Conservation (phyloP, 1,140 invertebrate genomes). For the Eueides isabella region DNA sequence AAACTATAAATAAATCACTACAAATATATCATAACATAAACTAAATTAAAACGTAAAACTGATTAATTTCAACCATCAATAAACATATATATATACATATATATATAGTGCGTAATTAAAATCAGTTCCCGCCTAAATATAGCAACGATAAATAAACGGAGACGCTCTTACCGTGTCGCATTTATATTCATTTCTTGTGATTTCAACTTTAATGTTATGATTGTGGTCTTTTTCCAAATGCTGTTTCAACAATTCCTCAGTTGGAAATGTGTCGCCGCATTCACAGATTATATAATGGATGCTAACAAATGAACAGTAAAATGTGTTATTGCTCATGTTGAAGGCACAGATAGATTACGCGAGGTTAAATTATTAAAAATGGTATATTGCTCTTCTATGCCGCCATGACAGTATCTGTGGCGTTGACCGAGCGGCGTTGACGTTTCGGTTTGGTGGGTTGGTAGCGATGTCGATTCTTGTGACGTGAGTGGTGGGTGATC, state of each 20-base stretch:
- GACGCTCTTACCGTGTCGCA: slow-evolving; percentile 53
- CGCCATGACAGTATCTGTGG: slow-evolving; percentile 52
- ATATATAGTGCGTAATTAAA: background rate
- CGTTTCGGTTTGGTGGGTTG: background rate
- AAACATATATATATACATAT: background rate
- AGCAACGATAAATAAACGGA: background rate
- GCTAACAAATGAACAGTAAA: slow-evolving; percentile 73
- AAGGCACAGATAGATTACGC: slow-evolving; percentile 42
- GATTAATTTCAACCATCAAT: background rate
- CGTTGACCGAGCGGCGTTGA: background rate
- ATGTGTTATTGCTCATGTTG: slow-evolving; percentile 55
- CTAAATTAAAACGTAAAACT: background rate
- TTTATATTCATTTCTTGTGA: slow-evolving; percentile 52
- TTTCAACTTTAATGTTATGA: slow-evolving; percentile 28
- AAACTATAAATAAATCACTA: too few species aligned
- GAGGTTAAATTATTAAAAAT: slow-evolving; percentile 4
- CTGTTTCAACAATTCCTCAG: slow-evolving; percentile 57
- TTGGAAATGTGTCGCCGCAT: slow-evolving; percentile 70
- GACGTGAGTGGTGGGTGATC: background rate
- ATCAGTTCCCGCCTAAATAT: slow-evolving; percentile 3
- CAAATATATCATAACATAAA: background rate
- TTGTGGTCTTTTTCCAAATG: slow-evolving; percentile 64
- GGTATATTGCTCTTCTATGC: slow-evolving; percentile 39
- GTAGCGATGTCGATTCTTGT: slow-evolving; percentile 3
- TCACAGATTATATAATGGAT: slow-evolving; percentile 76